These are phyloP conservation scores for Bombus pyrosoma DNA, from an alignment of 1,140 invertebrate genomes.

Conservation along the genomic window DNA sequence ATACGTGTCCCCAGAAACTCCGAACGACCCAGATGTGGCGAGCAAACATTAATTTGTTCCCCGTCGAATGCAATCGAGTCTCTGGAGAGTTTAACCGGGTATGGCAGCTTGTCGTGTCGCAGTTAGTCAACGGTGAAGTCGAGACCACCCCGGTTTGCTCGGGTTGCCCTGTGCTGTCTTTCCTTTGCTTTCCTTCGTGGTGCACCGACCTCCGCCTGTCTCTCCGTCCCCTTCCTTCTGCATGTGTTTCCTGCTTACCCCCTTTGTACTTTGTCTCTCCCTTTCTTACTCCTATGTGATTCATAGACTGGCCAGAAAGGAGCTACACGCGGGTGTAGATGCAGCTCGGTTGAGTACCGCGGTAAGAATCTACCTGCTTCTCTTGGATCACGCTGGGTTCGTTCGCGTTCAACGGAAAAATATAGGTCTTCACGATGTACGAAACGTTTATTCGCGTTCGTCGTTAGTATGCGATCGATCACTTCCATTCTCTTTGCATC, in stretches of 20 bases:
- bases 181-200: constrained; percentile 39
- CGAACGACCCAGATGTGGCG: constrained; percentile 51
- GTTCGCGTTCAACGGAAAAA: constrained; percentile 5
- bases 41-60: constrained; percentile 74
- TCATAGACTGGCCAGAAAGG: constrained; percentile 57
- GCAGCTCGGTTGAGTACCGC: constrained; percentile 3
- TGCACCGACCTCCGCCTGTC: constrained; percentile 53
- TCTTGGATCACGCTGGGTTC: constrained; percentile 41
- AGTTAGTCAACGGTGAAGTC: constrained; percentile 72
- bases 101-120: constrained; percentile 77
- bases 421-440: constrained; percentile 7
- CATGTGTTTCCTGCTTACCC: constrained; percentile 42
- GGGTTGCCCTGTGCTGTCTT: constrained; percentile 42
- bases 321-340: constrained; percentile 49
- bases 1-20: not conserved
- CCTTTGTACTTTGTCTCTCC: constrained; percentile 41
- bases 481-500: not conserved
- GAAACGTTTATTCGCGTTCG: constrained; percentile 2
- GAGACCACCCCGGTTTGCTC: constrained; percentile 72
- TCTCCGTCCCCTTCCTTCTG: constrained; percentile 19
- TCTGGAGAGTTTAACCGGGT: constrained; percentile 68
- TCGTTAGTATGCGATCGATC: constrained; percentile 8
- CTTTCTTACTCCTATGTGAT: constrained; percentile 56
- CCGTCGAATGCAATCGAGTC: constrained; percentile 70
- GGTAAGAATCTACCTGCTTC: constrained; percentile 39